A percentile compares a stretch with the other conserved stretches of the same genome.
Conservation (phyloP, 2,888 invertebrate species). For the Proisotoma minuta region DNA sequence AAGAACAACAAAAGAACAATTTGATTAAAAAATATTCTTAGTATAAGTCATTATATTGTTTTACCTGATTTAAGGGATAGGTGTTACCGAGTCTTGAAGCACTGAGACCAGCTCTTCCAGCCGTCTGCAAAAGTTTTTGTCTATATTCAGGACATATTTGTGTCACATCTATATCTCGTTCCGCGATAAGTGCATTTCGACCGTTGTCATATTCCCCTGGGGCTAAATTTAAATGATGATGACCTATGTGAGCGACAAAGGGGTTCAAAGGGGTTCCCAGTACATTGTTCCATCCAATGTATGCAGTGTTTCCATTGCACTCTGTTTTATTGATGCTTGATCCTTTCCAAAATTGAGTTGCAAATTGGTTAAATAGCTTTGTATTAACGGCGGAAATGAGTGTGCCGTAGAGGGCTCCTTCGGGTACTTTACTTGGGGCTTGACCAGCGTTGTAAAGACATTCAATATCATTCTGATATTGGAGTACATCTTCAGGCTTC, state of each 20-base stretch:
- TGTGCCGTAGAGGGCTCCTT: conserved; percentile 3
- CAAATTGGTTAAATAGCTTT: neutral
- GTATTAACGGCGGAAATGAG: neutral
- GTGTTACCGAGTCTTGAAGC: neutral
- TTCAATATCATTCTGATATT: neutral
- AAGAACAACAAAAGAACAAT: neutral
- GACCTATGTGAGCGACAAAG: neutral
- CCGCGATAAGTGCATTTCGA: neutral
- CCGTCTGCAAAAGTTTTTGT: neutral
- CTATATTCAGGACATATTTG: conserved; percentile 8
- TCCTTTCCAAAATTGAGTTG: neutral
- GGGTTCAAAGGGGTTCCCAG: neutral
- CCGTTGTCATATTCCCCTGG: conserved; percentile 9
- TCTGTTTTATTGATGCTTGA: neutral
- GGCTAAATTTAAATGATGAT: neutral
- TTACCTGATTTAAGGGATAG: neutral
- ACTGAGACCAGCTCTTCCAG: neutral
- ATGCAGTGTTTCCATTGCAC: neutral
- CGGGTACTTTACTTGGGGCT: neutral
- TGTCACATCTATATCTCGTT: neutral
- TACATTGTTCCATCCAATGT: conserved; percentile 8
- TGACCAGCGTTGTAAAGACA: conserved; percentile 1
- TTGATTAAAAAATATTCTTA: neutral
- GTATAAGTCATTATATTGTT: neutral
- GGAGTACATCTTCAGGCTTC: neutral